phyloP scores from a whole-genome alignment of 1,140 invertebrate genomes.

The Temnothorax longispinosus region DNA sequence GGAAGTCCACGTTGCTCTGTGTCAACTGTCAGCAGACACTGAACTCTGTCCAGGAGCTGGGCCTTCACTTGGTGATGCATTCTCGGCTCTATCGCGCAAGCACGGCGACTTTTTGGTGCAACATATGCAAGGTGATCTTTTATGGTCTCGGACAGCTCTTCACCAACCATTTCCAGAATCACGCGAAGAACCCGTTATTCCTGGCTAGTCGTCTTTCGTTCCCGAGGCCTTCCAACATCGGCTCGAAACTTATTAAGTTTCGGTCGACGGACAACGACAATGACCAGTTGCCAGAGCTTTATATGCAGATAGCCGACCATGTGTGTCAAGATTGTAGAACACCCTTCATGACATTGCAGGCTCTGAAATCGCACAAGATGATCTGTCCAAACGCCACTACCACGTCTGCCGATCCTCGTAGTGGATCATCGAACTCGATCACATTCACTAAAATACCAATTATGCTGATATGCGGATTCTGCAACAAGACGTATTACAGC shows the following conservation, averaged over 20 bases:
- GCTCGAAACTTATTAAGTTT: neutral
- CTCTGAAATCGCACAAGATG: slow-evolving; percentile 69
- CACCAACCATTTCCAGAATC: slow-evolving; percentile 80
- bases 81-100: slow-evolving; percentile 55
- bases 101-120: slow-evolving; percentile 76
- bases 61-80: slow-evolving; percentile 77
- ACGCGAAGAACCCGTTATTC: slow-evolving; percentile 77
- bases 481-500: slow-evolving; percentile 64
- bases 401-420: neutral
- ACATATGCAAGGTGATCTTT: slow-evolving; percentile 82
- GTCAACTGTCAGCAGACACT: slow-evolving; percentile 72
- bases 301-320: slow-evolving; percentile 79
- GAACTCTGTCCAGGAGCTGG: slow-evolving; percentile 71
- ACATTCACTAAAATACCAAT: neutral
- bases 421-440: neutral
- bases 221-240: slow-evolving; percentile 72
- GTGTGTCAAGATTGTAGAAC: slow-evolving; percentile 77
- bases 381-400: slow-evolving; percentile 17
- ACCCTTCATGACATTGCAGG: slow-evolving; percentile 68
- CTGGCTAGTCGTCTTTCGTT: slow-evolving; percentile 78
- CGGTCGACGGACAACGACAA: neutral
- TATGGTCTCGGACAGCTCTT: slow-evolving; percentile 78
- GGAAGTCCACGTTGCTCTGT: slow-evolving; percentile 79
- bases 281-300: slow-evolving; percentile 20
- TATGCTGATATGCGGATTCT: slow-evolving; percentile 65